Evolutionary conservation across 2,797 vertebrate genomes (phyloP).

Genomic region (Myioborus melanocephalus): DNA sequence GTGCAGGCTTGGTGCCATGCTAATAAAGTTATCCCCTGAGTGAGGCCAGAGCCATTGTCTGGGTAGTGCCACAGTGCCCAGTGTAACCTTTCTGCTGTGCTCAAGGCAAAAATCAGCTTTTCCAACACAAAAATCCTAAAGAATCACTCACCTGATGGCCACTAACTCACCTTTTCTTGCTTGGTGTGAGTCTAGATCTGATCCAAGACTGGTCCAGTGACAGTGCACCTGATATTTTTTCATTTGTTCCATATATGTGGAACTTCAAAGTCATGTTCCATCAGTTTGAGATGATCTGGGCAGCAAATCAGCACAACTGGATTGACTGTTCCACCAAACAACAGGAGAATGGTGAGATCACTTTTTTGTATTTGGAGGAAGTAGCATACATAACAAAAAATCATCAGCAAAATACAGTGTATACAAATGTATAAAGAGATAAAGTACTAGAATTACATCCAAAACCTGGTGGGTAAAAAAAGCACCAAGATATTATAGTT

Average conservation of each 20-base stretch:
- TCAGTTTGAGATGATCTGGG: constrained; percentile 99
- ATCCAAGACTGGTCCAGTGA: constrained; percentile 98
- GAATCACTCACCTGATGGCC: not conserved
- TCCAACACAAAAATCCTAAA: not conserved
- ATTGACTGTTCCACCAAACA: constrained; percentile 98
- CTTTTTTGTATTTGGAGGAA: not conserved
- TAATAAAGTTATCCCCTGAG: constrained; percentile 38
- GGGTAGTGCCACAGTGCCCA: not conserved
- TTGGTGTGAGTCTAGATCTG: constrained; percentile 82
- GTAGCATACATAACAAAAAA: not conserved
- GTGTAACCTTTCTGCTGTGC: not conserved
- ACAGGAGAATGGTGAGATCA: constrained; percentile 91
- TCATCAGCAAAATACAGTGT: not conserved
- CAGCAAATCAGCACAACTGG: constrained; percentile 98
- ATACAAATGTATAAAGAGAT: rapidly evolving
- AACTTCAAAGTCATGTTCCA: constrained; percentile 97
- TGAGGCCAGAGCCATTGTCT: not conserved
- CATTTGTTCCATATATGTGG: constrained; percentile 97
- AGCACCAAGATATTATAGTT: not conserved
- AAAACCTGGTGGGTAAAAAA: not conserved
- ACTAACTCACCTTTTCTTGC: not conserved
- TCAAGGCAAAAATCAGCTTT: not conserved
- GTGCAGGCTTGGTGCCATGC: not conserved
- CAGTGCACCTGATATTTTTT: constrained; percentile 94
- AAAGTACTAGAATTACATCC: not conserved